Evolutionary conservation across 2,113 vertebrate genomes (phyloP).

Genomic region (Podarcis cretensis): DNA sequence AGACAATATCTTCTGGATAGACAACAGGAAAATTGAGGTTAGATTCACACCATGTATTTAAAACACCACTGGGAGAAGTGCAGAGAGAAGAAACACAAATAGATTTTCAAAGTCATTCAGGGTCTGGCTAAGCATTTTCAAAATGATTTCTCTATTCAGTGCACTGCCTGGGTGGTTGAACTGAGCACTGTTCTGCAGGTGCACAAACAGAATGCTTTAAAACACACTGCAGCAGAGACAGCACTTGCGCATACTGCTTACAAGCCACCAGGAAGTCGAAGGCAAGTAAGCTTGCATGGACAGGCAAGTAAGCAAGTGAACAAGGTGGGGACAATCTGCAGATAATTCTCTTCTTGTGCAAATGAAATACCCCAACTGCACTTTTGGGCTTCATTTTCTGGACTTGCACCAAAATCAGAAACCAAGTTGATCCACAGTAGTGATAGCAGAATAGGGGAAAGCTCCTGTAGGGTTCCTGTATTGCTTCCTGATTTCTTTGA

Average conservation of each 20-base stretch:
- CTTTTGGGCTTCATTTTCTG: not conserved
- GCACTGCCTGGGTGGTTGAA: not conserved
- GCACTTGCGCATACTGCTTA: not conserved
- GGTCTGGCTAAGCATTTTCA: not conserved
- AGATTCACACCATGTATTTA: no score
- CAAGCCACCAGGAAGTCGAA: slow-evolving; percentile 15
- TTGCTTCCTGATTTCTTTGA: not conserved
- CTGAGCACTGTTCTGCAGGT: not conserved
- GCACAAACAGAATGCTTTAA: not conserved
- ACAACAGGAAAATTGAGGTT: no score
- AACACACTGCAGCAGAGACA: not conserved
- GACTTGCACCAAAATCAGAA: not conserved
- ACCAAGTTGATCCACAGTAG: not conserved
- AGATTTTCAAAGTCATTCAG: not conserved
- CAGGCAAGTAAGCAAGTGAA: not conserved
- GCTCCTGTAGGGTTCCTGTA: not conserved
- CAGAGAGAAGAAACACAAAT: not conserved
- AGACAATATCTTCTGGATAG: no score
- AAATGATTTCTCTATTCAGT: not conserved
- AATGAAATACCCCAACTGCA: slow-evolving; percentile 15
- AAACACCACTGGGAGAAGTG: not conserved
- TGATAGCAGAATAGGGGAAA: not conserved
- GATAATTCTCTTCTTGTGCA: slow-evolving; percentile 32
- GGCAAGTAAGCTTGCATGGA: not conserved
- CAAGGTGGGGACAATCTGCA: slow-evolving; percentile 12